Conservation (phyloP, 2,888 invertebrate species). For the Apotomis betuletana region DNA sequence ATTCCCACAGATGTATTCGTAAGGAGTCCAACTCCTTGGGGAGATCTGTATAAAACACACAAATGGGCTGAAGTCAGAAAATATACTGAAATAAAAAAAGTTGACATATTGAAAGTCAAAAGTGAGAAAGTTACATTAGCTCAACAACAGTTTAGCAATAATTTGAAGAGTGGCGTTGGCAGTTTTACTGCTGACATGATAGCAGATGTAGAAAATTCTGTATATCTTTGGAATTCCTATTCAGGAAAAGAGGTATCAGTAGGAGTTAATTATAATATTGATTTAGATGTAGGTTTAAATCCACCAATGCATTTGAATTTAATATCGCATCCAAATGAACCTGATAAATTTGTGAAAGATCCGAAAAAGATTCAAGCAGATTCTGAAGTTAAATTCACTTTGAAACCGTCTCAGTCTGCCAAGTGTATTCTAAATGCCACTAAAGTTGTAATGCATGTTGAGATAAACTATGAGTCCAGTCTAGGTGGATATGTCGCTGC, state of each 20-base stretch:
- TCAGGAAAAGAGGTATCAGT: not conserved
- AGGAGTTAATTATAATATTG: constrained; percentile 5
- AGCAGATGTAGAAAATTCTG: not conserved
- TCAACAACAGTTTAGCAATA: not conserved
- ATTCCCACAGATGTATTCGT: constrained; percentile 13
- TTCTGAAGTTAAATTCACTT: not conserved
- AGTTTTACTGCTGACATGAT: not conserved
- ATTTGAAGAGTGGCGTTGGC: not conserved
- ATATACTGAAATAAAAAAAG: not conserved
- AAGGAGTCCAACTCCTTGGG: constrained; percentile 27
- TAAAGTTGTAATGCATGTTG: constrained; percentile 19
- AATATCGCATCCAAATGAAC: not conserved
- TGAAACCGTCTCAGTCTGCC: constrained; percentile 14
- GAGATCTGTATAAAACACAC: constrained; percentile 23
- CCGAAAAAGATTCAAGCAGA: not conserved
- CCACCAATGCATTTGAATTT: constrained; percentile 9
- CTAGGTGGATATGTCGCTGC: constrained; percentile 45
- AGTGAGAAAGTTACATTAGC: not conserved
- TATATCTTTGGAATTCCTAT: not conserved
- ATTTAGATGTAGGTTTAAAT: not conserved
- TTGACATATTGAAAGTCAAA: not conserved
- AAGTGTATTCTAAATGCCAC: constrained; percentile 1
- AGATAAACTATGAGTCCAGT: constrained; percentile 46
- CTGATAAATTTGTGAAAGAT: not conserved
- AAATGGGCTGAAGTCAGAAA: constrained; percentile 20